phyloP scores from a whole-genome alignment of 1,140 invertebrate species.

The Trichonephila inaurata region DNA sequence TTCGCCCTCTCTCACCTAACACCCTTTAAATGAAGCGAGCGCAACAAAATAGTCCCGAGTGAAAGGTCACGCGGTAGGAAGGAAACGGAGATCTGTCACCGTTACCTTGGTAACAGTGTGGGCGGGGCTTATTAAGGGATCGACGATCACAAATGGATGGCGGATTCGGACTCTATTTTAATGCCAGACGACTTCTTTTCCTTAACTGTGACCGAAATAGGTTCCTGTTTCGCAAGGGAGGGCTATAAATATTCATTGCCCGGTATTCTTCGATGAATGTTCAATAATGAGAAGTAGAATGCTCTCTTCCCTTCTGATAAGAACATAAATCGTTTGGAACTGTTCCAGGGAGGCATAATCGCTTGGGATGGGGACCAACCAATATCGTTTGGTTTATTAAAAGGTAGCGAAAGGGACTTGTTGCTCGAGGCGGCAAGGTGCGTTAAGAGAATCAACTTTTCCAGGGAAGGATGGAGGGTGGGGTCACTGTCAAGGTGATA shows the following conservation, averaged over 20 bases:
- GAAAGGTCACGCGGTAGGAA: conserved; percentile 62
- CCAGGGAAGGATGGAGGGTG: no score
- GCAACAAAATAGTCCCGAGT: conserved; percentile 63
- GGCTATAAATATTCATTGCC: conserved; percentile 27
- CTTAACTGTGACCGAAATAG: not conserved
- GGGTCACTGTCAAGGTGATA: no score
- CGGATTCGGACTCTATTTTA: not conserved
- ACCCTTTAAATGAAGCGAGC: conserved; percentile 50
- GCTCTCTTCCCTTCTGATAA: not conserved
- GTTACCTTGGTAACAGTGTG: conserved; percentile 33
- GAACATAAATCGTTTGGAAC: not conserved
- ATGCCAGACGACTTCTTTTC: not conserved
- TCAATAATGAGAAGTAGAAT: not conserved
- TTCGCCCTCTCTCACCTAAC: not conserved
- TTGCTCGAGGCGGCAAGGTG: not conserved
- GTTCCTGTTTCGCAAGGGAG: not conserved
- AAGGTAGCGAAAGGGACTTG: not conserved
- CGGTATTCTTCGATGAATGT: not conserved
- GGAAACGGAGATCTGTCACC: conserved; percentile 34
- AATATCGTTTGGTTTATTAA: not conserved
- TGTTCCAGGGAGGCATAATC: not conserved
- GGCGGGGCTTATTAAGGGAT: conserved; percentile 41
- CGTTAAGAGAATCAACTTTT: no score
- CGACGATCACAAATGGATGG: conserved; percentile 30
- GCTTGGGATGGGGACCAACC: not conserved